Evolutionary conservation across 2,797 vertebrate species (phyloP).

Genomic region (Malacoraja senta): DNA sequence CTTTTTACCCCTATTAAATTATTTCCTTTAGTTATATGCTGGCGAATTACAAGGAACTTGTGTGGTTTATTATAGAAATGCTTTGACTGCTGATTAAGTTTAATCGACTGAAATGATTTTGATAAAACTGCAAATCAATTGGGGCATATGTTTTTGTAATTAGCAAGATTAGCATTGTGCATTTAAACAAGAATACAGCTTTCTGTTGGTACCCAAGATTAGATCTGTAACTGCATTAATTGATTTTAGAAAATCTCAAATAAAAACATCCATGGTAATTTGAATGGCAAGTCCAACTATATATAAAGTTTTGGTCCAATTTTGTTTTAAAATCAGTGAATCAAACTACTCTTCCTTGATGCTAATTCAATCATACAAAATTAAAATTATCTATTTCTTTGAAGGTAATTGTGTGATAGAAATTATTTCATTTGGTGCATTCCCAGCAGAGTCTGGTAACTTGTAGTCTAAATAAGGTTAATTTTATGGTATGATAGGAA

Average conservation of each 20-base stretch:
- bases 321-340: not conserved
- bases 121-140: not conserved
- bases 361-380: not conserved
- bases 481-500: not conserved
- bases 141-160: not conserved
- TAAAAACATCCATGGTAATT: not conserved
- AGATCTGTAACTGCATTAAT: not conserved
- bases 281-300: not conserved
- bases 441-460: not conserved
- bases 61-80: not conserved
- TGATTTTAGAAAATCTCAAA: not conserved
- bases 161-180: not conserved
- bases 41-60: slow-evolving; percentile 17
- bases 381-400: not conserved
- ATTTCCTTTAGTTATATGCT: not conserved
- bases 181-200: not conserved
- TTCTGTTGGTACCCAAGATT: not conserved
- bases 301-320: not conserved
- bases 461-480: not conserved
- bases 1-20: not conserved
- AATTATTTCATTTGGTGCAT: not conserved
- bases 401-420: not conserved
- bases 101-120: not conserved
- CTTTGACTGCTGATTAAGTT: not conserved
- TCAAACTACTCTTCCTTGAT: not conserved